Evolutionary conservation across 2,797 vertebrate genomes (phyloP), one percentile per base, ranked within the genome.

Genomic region (Peromyscus eremicus): DNA sequence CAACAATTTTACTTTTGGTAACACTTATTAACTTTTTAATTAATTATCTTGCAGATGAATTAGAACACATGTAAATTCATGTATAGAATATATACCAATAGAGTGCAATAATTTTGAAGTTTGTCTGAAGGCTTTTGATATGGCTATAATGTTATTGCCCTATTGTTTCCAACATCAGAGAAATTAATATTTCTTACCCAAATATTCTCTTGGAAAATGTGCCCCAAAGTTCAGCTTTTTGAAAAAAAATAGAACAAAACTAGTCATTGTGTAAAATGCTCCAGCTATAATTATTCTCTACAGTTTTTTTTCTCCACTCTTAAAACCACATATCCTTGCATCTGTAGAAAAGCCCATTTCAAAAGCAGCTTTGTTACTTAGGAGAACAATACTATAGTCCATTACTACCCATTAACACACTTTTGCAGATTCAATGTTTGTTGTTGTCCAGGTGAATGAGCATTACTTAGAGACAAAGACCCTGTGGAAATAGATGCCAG

Each of bases 331-430:
- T 10, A 83, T 83, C n/a, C 19, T 70, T 27, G 6, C 12, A 52
- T 70, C 83, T 86, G 87, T 86, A n/a, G n/a, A 92, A 75, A 27
- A 25, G 25, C 5, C 52, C 60, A 52, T 93, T 95, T 92, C 21
- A 92, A 94, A 83, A 66, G 43, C 12, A 87, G 55, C 46, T 94
- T 37, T 86, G 25, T 66, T 92, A 60, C 49, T 92, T 89, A 73
- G 21, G 62, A 73, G 57, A 87, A 90, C 76, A 92, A 80, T 76
- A 76, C 8, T 52, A 1, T 79, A 64, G 57, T 62, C 37, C 29
- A 86, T 87, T 66, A 96, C 27, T 57, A 60, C 6, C 19, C 80
- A 82, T 92, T 90, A 96, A 60, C 68, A 80, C 21, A 92, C 34
- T 92, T 94, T 93, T 60, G 40, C 66, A 92, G 14, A 81, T 60